A percentile compares a stretch with the other conserved stretches of the same genome.
phyloP scores from a whole-genome alignment of 2,888 invertebrate genomes.

The Andricus curvator region DNA sequence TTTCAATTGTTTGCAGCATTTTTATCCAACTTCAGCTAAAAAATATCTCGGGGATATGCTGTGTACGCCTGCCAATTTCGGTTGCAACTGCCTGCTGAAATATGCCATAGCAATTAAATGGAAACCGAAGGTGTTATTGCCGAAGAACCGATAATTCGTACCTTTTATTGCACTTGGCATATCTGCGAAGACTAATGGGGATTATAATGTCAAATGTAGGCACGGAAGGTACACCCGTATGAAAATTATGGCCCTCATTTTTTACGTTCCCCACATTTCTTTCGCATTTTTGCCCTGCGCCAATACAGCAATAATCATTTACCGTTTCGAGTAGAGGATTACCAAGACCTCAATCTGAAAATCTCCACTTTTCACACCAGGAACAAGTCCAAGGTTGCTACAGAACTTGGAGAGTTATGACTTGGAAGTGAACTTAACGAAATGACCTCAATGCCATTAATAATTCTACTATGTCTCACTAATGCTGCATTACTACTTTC shows the following conservation, averaged over 20 bases:
- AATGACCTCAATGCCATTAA: background rate
- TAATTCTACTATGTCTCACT: background rate
- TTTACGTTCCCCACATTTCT: conserved; percentile 22
- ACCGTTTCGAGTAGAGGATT: background rate
- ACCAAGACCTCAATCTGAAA: background rate
- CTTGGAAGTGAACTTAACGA: background rate
- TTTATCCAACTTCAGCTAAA: too few relatives aligned
- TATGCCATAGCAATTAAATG: background rate
- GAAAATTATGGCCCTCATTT: conserved; percentile 32
- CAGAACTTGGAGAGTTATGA: background rate
- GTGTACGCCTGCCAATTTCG: background rate
- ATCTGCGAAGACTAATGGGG: conserved; percentile 29
- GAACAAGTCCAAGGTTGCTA: background rate
- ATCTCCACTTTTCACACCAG: background rate
- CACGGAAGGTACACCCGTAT: conserved; percentile 31
- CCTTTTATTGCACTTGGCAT: conserved; percentile 9
- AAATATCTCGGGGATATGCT: too few relatives aligned
- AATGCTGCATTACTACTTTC: background rate
- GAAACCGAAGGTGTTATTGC: background rate
- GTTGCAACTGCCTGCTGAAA: background rate
- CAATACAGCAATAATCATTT: conserved; percentile 10
- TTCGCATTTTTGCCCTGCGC: conserved; percentile 1
- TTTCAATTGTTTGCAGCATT: too few relatives aligned
- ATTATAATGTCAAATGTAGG: conserved; percentile 34
- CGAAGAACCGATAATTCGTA: conserved; percentile 16